Evolutionary conservation across 2,888 invertebrate genomes (phyloP).

Genomic region (Tipula lateralis): DNA sequence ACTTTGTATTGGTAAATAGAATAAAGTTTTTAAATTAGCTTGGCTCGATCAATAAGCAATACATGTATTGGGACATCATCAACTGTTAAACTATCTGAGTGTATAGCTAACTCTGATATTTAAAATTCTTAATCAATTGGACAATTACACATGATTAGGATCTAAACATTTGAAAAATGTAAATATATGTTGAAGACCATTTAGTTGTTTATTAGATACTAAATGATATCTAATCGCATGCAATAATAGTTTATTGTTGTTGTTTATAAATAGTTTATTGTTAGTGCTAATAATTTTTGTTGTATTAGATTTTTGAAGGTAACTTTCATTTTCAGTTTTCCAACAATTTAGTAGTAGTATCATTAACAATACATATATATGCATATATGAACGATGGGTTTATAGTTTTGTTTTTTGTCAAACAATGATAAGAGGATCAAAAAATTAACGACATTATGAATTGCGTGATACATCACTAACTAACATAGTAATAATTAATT

Average conservation of each 20-base stretch:
- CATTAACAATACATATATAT: not conserved
- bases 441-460: not conserved
- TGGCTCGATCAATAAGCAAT: too few species aligned
- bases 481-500: not conserved
- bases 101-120: too few species aligned
- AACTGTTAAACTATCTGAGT: too few species aligned
- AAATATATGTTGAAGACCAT: not conserved
- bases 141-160: not conserved
- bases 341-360: not conserved
- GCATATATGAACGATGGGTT: too few species aligned
- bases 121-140: not conserved
- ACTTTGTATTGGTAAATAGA: too few species aligned
- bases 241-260: not conserved
- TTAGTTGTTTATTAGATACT: not conserved
- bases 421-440: not conserved
- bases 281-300: not conserved
- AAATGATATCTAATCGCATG: constrained; percentile 19
- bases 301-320: not conserved
- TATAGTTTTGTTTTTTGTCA: not conserved
- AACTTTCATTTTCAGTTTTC: not conserved
- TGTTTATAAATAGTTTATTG: not conserved
- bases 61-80: too few species aligned
- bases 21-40: too few species aligned
- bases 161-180: not conserved
- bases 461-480: not conserved